Conservation (phyloP, 2,888 invertebrate genomes). For the Hypena proboscidalis region DNA sequence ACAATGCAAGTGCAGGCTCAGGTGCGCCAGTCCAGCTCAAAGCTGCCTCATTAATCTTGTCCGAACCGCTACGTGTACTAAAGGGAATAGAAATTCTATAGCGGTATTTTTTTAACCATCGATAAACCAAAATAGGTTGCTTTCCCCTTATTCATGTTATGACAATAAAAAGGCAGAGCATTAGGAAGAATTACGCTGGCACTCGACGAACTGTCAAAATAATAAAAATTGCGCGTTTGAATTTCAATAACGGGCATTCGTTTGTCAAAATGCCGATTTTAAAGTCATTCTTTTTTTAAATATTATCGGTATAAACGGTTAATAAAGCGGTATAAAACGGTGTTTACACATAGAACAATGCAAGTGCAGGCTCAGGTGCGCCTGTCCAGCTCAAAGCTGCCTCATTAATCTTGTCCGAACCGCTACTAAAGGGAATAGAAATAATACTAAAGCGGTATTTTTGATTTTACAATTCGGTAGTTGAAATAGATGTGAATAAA, state of each 20-base stretch:
- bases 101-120: too few species aligned
- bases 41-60: slow-evolving; percentile 73
- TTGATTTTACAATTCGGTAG: slow-evolving; percentile 20
- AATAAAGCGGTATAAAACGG: slow-evolving; percentile 16
- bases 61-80: slow-evolving; percentile 28
- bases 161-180: too few species aligned
- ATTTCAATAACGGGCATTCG: too few species aligned
- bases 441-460: slow-evolving; percentile 17
- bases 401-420: slow-evolving; percentile 71
- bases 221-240: too few species aligned
- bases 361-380: slow-evolving; percentile 56
- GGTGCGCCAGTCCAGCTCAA: slow-evolving; percentile 59
- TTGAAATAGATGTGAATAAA: slow-evolving; percentile 3
- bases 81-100: slow-evolving; percentile 43
- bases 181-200: too few species aligned
- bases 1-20: slow-evolving; percentile 53
- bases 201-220: too few species aligned
- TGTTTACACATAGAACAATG: slow-evolving; percentile 42
- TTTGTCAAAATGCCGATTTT: too few species aligned
- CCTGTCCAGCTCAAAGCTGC: slow-evolving; percentile 60
- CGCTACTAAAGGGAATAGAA: slow-evolving; percentile 13
- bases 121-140: too few species aligned
- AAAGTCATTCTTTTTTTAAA: too few species aligned
- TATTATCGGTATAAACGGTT: too few species aligned
- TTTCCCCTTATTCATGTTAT: too few species aligned